phyloP scores from a whole-genome alignment of 1,140 invertebrate species.

The Zaprionus taronus region DNA sequence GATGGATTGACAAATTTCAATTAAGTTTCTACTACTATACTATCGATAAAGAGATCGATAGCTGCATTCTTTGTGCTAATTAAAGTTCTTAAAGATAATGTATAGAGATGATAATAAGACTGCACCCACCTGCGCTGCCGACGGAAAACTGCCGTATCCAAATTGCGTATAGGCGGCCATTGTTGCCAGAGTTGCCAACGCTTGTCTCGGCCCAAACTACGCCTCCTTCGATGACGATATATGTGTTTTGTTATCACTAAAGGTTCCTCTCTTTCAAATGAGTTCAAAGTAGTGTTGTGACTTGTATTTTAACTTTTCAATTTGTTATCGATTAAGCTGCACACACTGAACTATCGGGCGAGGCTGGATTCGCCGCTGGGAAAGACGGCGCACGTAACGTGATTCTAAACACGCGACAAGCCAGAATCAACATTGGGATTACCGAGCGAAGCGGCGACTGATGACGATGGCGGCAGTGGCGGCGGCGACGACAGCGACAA shows the following conservation, averaged over 20 bases:
- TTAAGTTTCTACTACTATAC: neutral
- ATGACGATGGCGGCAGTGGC: conserved; percentile 3
- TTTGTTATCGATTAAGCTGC: neutral
- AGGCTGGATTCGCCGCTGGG: conserved; percentile 6
- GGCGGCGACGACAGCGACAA: conserved; percentile 16
- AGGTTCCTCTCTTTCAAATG: neutral
- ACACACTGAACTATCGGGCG: neutral
- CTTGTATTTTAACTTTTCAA: neutral
- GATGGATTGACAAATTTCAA: neutral
- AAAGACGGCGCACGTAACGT: conserved; percentile 27
- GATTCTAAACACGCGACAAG: conserved; percentile 55
- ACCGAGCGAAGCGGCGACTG: conserved; percentile 45
- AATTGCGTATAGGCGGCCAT: conserved; percentile 83
- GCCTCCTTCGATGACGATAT: neutral
- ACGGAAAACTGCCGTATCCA: conserved; percentile 81
- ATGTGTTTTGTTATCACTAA: neutral
- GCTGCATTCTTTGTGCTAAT: neutral
- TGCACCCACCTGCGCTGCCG: conserved; percentile 73
- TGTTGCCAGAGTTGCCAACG: conserved; percentile 31
- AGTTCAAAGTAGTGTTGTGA: neutral
- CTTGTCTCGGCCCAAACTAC: neutral
- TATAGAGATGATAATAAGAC: neutral
- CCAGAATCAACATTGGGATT: conserved; percentile 69
- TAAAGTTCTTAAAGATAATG: neutral
- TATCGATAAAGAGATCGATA: neutral